Conservation (phyloP, 2,888 invertebrate genomes). For the Ophion ventricosus region DNA sequence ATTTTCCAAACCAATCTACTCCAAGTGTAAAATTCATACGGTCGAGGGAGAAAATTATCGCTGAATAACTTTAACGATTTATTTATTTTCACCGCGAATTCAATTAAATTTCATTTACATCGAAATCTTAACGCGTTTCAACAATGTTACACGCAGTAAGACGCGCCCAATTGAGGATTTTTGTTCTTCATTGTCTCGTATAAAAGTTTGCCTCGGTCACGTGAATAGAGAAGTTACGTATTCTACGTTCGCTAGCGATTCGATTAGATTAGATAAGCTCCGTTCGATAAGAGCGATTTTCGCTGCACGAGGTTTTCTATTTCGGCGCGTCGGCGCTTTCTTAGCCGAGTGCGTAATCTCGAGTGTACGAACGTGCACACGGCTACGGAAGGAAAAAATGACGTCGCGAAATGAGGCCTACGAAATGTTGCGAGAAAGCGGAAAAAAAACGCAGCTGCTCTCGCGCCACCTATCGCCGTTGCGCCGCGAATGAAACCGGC, state of each 20-base stretch:
- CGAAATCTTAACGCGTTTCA: not conserved
- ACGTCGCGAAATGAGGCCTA: constrained; percentile 21
- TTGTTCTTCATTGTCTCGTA: not conserved
- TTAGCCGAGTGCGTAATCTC: not conserved
- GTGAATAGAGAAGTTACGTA: constrained; percentile 11
- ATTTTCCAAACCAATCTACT: not conserved
- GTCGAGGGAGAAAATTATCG: too few relatives aligned
- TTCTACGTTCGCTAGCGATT: constrained; percentile 4
- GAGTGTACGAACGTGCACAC: not conserved
- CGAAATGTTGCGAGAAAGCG: constrained; percentile 8
- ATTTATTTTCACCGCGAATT: not conserved
- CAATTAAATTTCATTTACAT: too few relatives aligned
- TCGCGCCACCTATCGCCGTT: constrained; percentile 35
- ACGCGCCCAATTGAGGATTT: not conserved
- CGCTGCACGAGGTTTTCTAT: not conserved
- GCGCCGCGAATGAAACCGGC: constrained; percentile 37
- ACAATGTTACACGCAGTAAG: not conserved
- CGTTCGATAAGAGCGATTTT: constrained; percentile 13
- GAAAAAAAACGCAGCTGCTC: constrained; percentile 38
- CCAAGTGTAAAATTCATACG: not conserved
- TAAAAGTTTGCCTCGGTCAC: not conserved
- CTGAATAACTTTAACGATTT: too few relatives aligned
- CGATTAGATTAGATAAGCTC: constrained; percentile 29
- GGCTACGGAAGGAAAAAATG: constrained; percentile 20
- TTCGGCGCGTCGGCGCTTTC: constrained; percentile 25